A percentile compares a stretch with the other conserved stretches of the same genome.
These are phyloP conservation scores for Napeogenes sylphis DNA, from an alignment of 2,888 invertebrate species.

Conservation along the genomic window DNA sequence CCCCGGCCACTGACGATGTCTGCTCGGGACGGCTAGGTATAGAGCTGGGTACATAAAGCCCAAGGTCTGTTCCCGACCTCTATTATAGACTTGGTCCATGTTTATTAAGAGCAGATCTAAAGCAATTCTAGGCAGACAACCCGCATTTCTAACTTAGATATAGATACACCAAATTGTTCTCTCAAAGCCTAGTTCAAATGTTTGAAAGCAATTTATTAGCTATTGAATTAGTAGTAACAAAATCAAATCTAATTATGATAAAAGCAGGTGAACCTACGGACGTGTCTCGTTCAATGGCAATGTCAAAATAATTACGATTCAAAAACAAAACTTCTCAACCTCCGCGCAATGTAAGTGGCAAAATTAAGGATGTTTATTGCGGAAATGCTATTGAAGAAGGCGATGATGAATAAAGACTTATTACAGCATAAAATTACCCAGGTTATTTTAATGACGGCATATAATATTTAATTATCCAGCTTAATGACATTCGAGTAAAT, in stretches of 20 bases:
- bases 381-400: slow-evolving; percentile 15
- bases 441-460: slow-evolving; percentile 10
- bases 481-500: neutral
- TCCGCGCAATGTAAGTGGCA: slow-evolving; percentile 6
- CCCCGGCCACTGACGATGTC: neutral
- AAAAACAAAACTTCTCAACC: slow-evolving; percentile 13
- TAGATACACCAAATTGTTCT: too few species aligned
- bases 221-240: too few species aligned
- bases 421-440: slow-evolving; percentile 8
- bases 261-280: slow-evolving; percentile 3
- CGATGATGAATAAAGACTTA: slow-evolving; percentile 15
- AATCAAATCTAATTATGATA: too few species aligned
- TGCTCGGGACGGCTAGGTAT: neutral
- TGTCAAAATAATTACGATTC: slow-evolving; percentile 20
- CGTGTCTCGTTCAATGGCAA: slow-evolving; percentile 12
- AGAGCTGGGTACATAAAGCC: neutral
- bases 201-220: too few species aligned
- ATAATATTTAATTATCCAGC: too few species aligned
- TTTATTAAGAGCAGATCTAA: neutral
- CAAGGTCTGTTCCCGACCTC: neutral
- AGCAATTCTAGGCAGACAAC: neutral
- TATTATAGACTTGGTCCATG: neutral
- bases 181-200: too few species aligned
- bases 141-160: neutral
- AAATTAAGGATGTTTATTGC: slow-evolving; percentile 21